These are phyloP conservation scores for Dynastes tityus DNA, from an alignment of 2,888 invertebrate genomes.

Conservation along the genomic window DNA sequence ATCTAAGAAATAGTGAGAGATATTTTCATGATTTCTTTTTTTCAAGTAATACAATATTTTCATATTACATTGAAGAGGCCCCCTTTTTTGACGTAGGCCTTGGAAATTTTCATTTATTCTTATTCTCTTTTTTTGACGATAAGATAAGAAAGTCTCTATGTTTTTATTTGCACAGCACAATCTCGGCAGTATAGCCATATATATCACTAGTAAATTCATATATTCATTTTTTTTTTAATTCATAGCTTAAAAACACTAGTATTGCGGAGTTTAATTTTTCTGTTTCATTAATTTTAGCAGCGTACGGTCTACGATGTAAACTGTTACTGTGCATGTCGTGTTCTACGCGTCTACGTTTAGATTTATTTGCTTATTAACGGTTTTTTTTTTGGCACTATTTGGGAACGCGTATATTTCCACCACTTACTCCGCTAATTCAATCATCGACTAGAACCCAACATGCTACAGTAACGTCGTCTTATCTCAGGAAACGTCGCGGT, in stretches of 20 bases:
- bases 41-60: constrained; percentile 16
- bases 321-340: constrained; percentile 47
- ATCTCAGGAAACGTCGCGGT: constrained; percentile 72
- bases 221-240: constrained; percentile 35
- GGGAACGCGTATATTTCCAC: constrained; percentile 39
- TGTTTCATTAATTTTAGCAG: background rate
- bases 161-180: constrained; percentile 57
- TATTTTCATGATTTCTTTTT: constrained; percentile 11
- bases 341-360: constrained; percentile 4
- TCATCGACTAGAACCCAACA: constrained; percentile 49
- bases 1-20: constrained; percentile 28
- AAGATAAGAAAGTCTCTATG: constrained; percentile 17
- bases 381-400: constrained; percentile 53
- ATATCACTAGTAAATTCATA: constrained; percentile 57
- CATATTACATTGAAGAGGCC: constrained; percentile 41
- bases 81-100: constrained; percentile 44
- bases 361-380: background rate
- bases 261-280: constrained; percentile 52
- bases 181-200: constrained; percentile 56
- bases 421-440: too few relatives aligned
- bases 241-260: constrained; percentile 40
- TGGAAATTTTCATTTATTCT: constrained; percentile 48
- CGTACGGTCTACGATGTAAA: background rate
- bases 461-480: constrained; percentile 71
- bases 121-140: constrained; percentile 26